Evolutionary conservation across 1,140 invertebrate genomes (phyloP), one percentile per base, ranked within the genome.

Genomic region (Leptinotarsa lineolata): DNA sequence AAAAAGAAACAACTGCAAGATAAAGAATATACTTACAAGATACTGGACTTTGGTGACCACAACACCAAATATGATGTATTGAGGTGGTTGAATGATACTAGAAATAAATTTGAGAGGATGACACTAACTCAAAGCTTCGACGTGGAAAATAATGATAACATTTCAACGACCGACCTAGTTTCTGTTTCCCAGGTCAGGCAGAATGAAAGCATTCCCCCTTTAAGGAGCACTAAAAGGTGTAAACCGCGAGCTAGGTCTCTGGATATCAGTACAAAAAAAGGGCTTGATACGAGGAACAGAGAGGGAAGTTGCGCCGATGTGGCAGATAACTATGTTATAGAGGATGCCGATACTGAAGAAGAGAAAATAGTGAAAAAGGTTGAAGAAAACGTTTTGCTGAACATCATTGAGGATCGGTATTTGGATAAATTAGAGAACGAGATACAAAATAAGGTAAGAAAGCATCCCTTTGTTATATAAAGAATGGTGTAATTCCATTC

Each of bases 361-460:
- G 61, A 75, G 30, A 65, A 74, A 61, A 58, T 68, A 2, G 54
- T 72, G 16, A 59, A 65, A n/a, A 70, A 60, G 65, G 71, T 68
- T 45, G 72, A 68, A 66, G 58, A 64, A 68, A 77, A 77, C 4
- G 66, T 70, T 39, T 24, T 75, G 54, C 22, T 70, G 12, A 63
- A 80, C 30, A 66, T 78, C 20, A 73, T 79, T 11, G 79, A 81
- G 59, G 75, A 78, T 59, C 72, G 79, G 63, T 79, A 74, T 72
- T 72, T 81, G 44, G 66, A 75, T 60, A 73, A 75, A 54, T 64
- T 79, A 12, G 79, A 81, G 18, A 67, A 72, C 66, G 69, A 71
- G 24, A 15, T 70, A 11, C 20, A 13, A 18, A 59, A 59, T n/a
- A 18, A 30, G 48, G 6, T 15, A 71, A 68, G n/a, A 4, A n/a